Conservation (phyloP, 2,888 invertebrate genomes). For the Eutolmus rufibarbis region DNA sequence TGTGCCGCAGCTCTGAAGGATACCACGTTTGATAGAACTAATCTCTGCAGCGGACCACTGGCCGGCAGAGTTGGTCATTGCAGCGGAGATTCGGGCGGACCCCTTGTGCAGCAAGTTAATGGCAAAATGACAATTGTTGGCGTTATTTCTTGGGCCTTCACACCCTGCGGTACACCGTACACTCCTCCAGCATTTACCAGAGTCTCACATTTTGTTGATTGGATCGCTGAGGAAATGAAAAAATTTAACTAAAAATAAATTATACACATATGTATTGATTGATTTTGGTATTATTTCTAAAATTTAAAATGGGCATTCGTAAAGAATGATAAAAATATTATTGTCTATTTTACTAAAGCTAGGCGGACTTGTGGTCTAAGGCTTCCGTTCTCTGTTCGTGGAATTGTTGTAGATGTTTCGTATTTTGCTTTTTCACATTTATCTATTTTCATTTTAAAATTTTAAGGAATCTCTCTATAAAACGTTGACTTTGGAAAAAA, state of each 20-base stretch:
- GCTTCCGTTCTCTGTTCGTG: too few species aligned
- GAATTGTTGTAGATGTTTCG: too few species aligned
- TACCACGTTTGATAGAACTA: neutral
- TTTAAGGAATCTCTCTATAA: too few species aligned
- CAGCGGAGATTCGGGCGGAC: constrained; percentile 10
- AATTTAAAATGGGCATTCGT: too few species aligned
- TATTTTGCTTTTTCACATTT: too few species aligned
- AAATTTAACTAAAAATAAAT: neutral
- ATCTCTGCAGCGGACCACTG: constrained; percentile 31
- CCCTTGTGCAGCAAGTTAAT: neutral
- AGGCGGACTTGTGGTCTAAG: too few species aligned
- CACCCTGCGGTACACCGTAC: neutral
- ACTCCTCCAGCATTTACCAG: constrained; percentile 27
- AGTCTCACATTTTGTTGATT: constrained; percentile 21
- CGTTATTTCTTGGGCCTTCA: constrained; percentile 11
- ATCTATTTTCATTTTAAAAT: too few species aligned
- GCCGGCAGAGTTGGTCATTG: constrained; percentile 4
- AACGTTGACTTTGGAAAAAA: too few species aligned
- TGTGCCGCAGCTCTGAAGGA: constrained; percentile 19
- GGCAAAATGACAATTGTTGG: neutral
- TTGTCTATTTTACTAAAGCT: too few species aligned
- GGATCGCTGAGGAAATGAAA: constrained; percentile 7
- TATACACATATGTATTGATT: neutral
- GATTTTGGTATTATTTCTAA: neutral
- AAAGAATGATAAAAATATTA: too few species aligned